phyloP scores from a whole-genome alignment of 2,888 invertebrate genomes.

The Calephelis perditalis region DNA sequence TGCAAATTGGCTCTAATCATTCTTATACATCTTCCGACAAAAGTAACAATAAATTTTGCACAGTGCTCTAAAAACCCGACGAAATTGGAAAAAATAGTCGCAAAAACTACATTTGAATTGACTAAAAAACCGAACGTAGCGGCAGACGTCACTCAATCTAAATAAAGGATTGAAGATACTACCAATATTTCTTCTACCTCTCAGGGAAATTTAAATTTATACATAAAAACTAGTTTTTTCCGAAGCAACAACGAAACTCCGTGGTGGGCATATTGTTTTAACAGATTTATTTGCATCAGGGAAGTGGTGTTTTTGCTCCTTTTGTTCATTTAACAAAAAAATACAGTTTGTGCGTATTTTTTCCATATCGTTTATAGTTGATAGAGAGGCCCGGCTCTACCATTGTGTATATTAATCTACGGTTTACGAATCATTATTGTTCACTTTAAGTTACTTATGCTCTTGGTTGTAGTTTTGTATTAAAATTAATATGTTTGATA shows the following conservation, averaged over 20 bases:
- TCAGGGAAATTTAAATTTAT: constrained; percentile 58
- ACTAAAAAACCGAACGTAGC: constrained; percentile 38
- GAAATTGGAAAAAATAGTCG: constrained; percentile 41
- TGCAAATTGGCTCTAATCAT: constrained; percentile 30
- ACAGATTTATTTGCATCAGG: constrained; percentile 64
- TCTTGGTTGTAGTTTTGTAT: too few relatives aligned
- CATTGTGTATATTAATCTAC: constrained; percentile 28
- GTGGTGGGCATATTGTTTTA: constrained; percentile 63
- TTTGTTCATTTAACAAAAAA: constrained; percentile 64
- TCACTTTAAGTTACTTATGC: too few relatives aligned
- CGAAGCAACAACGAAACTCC: constrained; percentile 32
- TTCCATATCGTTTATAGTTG: constrained; percentile 43
- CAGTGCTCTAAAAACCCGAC: constrained; percentile 56
- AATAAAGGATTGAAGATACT: constrained; percentile 63
- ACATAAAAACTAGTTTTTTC: constrained; percentile 17
- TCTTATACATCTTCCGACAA: constrained; percentile 12
- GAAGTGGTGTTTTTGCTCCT: constrained; percentile 56
- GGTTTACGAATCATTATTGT: neutral
- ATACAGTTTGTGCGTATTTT: constrained; percentile 36
- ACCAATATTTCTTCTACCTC: constrained; percentile 57
- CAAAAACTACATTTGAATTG: constrained; percentile 56
- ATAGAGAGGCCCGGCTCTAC: constrained; percentile 28
- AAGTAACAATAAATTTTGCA: constrained; percentile 60
- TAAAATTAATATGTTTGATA: too few relatives aligned
- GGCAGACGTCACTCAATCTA: constrained; percentile 57